phyloP scores from a whole-genome alignment of 2,797 vertebrate species.

The Chrysocyon brachyurus region DNA sequence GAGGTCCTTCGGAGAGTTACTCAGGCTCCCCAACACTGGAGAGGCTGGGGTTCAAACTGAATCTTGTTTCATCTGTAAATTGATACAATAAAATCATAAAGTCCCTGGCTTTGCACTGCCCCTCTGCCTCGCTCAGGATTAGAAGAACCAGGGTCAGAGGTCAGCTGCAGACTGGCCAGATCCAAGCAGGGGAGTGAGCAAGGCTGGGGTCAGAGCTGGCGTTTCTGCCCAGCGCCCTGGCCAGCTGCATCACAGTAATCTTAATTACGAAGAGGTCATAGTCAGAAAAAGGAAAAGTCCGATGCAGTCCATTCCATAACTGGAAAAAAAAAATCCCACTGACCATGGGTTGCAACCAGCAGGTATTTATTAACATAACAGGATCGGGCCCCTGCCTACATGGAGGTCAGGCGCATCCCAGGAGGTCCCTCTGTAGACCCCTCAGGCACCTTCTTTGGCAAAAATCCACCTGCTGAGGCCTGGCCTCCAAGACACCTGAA shows the following conservation, averaged over 20 bases:
- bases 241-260: background rate
- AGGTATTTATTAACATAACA: accelerated
- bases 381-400: background rate
- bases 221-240: background rate
- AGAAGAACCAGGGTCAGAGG: background rate
- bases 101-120: background rate
- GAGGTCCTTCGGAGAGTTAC: background rate
- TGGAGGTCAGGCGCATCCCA: background rate
- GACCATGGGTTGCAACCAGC: too few relatives aligned
- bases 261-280: background rate
- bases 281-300: background rate
- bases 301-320: background rate
- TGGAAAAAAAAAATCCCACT: background rate
- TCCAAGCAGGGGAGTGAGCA: background rate
- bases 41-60: background rate
- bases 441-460: background rate
- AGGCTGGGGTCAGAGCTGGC: background rate
- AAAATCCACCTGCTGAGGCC: background rate
- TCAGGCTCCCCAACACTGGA: background rate
- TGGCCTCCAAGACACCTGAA: background rate
- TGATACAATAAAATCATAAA: background rate
- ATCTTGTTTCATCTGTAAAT: background rate
- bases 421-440: background rate
- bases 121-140: background rate
- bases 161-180: background rate